Evolutionary conservation across 2,113 vertebrate species (phyloP).

Genomic region (Lycaon pictus): DNA sequence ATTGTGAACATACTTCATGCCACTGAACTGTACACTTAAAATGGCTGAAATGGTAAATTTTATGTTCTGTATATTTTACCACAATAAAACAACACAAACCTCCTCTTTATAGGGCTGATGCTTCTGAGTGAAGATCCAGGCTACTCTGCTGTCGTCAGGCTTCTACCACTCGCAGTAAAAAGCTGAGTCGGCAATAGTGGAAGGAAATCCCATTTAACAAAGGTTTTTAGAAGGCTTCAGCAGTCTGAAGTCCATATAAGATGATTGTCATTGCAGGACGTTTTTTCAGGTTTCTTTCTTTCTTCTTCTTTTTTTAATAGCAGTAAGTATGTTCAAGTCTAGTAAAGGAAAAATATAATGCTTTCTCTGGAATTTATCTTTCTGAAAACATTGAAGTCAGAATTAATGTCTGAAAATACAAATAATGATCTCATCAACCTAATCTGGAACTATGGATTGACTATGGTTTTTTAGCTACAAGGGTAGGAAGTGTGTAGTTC

Average conservation of each 20-base stretch:
- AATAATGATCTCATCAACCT: not conserved
- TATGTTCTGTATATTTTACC: not conserved
- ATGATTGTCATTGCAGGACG: not conserved
- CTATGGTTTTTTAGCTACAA: not conserved
- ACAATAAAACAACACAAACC: not conserved
- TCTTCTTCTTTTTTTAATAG: not conserved
- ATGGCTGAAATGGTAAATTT: not conserved
- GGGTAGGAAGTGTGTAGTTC: not conserved
- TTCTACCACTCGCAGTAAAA: not conserved
- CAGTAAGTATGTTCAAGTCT: not conserved
- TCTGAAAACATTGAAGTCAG: slow-evolving; percentile 24
- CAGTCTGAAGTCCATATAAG: not conserved
- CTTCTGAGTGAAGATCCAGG: slow-evolving; percentile 3
- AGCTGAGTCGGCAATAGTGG: not conserved
- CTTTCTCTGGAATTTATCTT: not conserved
- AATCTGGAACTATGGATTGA: too few relatives aligned
- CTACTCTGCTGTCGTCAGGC: not conserved
- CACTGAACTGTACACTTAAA: not conserved
- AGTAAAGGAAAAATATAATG: not conserved
- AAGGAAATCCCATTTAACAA: not conserved
- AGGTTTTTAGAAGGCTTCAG: not conserved
- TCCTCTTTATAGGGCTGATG: not conserved
- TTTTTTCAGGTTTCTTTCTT: not conserved
- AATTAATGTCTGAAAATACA: slow-evolving; percentile 56
- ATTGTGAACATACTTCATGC: not conserved